Base-by-base conservation (phyloP, 2,888 invertebrate species). In the Phlogophora meticulosa region DNA sequence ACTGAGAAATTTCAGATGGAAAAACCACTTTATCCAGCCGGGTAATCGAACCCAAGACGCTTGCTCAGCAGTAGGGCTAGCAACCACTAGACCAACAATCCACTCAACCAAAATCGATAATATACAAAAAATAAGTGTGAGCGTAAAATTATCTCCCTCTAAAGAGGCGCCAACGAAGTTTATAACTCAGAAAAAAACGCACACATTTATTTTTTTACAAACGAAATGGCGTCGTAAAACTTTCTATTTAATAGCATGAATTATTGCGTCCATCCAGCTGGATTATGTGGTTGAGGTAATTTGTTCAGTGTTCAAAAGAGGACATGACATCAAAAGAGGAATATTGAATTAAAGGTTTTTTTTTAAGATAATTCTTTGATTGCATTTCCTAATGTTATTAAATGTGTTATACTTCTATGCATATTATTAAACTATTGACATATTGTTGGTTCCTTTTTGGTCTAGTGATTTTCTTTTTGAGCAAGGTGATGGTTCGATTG, bases 121-220 rank as follows among this genome's bases (percentile, higher is more conserved):
- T n/a, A n/a, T n/a, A n/a, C n/a, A n/a, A n/a, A n/a, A n/a, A n/a
- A n/a, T n/a, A n/a, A n/a, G n/a, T n/a, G n/a, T n/a, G n/a, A n/a
- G n/a, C n/a, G n/a, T n/a, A n/a, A n/a, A n/a, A n/a, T n/a, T n/a
- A n/a, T n/a, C n/a, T n/a, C n/a, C n/a, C n/a, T n/a, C n/a, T 0
- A 42, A 51, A 45, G 1, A 22, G 28, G n/a, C 43, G 42, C 45
- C 60, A 52, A 13, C 10, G 11, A 43, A 52, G 42, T 60, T 75
- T 76, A 60, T 60, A 38, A 40, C 46, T 57, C 56, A 20, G 61
- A 69, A 76, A 60, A 76, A 59, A 57, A 20, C 24, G 53, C 24
- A 42, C 38, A 58, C 5, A 28, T 4, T 28, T 1, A 45, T 13
- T 55, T 59, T 67, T 56, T 69, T 57, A 7, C 43, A 17, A 53